Evolutionary conservation across 2,797 vertebrate species (phyloP), one percentile per base, ranked within the genome.

Genomic region (Scyliorhinus canicula): DNA sequence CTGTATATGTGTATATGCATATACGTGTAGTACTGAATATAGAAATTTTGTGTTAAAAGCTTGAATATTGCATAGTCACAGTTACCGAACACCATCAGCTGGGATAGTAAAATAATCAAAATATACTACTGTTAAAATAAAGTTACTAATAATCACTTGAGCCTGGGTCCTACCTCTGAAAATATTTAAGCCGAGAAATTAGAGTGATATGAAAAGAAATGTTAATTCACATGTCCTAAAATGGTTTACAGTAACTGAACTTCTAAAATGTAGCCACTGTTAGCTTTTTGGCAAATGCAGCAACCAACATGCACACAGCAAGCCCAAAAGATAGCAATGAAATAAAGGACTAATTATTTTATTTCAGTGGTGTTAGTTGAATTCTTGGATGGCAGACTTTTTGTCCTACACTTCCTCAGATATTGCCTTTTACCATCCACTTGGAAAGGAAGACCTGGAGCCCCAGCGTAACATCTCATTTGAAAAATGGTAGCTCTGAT

Each of bases 41-140:
- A 93, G 60, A 69, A 88, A 93, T 44, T 24, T 93, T 86, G 14
- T 93, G 90, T 93, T 63, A 93, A 93, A 24, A 69, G 40, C 91
- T 47, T 67, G 40, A 93, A 93, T 69, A 47, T 6, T 67, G 21
- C 40, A 44, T 16, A 28, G 44, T 69, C 57, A 69, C 40, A 67
- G 40, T 47, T 47, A 93, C 63, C 31, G 44, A 44, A 67, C 1
- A 67, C 63, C 47, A 93, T 9, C 0, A 28, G 55, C 50, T 67
- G 40, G 63, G 63, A 21, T 67, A n/a, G 57, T 93, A 63, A 67
- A 93, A 69, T 9, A 14, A 69, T 69, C 60, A 93, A 47, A 55
- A 88, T 88, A 35, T 60, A n/a, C 14, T n/a, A 57, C 4, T 35
- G 55, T 88, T 12, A 57, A 88, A 14, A 35, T 4, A 88, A 44